Evolutionary conservation across 1,140 invertebrate species (phyloP).

Genomic region (Zaprionus ornatus): DNA sequence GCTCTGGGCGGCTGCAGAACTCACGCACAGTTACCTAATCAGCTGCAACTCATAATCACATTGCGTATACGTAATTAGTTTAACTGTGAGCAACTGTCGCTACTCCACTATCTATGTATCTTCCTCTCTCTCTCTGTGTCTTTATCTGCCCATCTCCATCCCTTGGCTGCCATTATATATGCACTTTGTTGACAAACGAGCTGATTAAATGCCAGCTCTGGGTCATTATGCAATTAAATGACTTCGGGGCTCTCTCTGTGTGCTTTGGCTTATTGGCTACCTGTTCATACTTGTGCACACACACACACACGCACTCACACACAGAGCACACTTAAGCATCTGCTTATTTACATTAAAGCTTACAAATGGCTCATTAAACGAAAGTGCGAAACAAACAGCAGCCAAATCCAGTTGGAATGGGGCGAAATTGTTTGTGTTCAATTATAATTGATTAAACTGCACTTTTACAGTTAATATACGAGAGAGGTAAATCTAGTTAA

Average conservation of each 20-base stretch:
- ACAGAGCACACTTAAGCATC: constrained; percentile 9
- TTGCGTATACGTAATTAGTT: constrained; percentile 76
- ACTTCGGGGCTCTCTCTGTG: constrained; percentile 43
- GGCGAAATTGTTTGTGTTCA: not conserved
- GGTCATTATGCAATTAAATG: constrained; percentile 79
- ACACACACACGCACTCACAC: not conserved
- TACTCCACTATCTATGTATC: not conserved
- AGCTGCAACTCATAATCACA: constrained; percentile 72
- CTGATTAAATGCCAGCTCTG: constrained; percentile 77
- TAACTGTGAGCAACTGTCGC: constrained; percentile 45
- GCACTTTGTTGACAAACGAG: constrained; percentile 79
- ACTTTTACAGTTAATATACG: not conserved
- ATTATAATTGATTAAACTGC: not conserved
- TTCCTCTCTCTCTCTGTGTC: not conserved
- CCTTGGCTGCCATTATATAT: constrained; percentile 40
- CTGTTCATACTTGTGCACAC: constrained; percentile 26
- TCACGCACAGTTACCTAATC: constrained; percentile 43
- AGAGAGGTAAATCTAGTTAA: not conserved
- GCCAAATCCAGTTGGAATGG: not conserved
- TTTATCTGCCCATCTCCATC: constrained; percentile 6
- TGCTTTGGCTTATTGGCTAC: constrained; percentile 37
- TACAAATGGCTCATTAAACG: constrained; percentile 24
- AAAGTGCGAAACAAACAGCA: constrained; percentile 1
- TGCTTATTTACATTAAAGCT: constrained; percentile 53
- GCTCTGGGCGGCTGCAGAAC: not conserved